Evolutionary conservation across 2,797 vertebrate species (phyloP), one percentile per base, ranked within the genome.

Genomic region (Liparis tanakae): DNA sequence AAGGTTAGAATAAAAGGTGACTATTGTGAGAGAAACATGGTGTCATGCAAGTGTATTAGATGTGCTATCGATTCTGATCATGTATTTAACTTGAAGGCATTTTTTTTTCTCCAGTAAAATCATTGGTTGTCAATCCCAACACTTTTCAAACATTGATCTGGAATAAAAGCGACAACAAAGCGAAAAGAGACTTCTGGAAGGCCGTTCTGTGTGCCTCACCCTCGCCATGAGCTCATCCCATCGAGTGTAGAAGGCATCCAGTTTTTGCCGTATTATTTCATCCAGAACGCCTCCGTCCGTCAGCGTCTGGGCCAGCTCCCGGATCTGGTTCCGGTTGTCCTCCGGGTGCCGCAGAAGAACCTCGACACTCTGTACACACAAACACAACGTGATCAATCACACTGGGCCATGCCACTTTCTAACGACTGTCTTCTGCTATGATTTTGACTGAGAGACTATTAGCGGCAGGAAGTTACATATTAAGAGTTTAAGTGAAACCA

Each of bases 251-350:
- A 99, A 98, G 15, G 94, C 96, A 6, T 99, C 96, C 18, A 99
- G 93, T 82, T 99, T 99, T 65, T 98, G 96, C 79, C 95, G 96
- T 78, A 99, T 99, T 58, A 99, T 76, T 67, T 99, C 97, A 83
- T 99, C 97, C 89, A 99, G 94, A 64, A 99, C 96, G n/a, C 97
- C 96, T 12, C 98, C 98, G 79, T 99, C 98, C 89, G 96, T 99
- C 90, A 99, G 92, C 1, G 97, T 99, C 92, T 99, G 98, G 69
- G 97, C 96, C 92, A 99, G 85, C 71, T 99, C 96, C 34, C 94
- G 94, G 73, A 99, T 98, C 88, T 99, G 98, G 93, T 96, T 98
- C 22, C 97, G 95, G 89, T 99, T 99, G 83, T 99, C 96, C 85
- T 98, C 97, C 33, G 98, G 97, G 92, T 99, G 97, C 56, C 91